phyloP scores from a whole-genome alignment of 2,888 invertebrate species.

The Laothoe populi region DNA sequence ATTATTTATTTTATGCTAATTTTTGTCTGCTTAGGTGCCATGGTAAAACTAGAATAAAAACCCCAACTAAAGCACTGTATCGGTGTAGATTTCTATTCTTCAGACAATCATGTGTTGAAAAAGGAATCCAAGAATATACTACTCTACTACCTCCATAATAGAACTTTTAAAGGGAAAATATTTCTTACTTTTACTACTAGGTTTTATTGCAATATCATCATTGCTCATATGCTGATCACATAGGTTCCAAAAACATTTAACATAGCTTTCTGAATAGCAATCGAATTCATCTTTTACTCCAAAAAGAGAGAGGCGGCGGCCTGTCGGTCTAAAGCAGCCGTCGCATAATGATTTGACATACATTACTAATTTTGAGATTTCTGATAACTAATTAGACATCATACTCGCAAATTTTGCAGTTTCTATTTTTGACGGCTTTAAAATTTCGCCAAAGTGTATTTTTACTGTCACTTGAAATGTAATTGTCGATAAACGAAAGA shows the following conservation, averaged over 20 bases:
- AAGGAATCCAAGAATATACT: background rate
- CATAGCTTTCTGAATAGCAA: constrained; percentile 68
- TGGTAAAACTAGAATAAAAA: too few relatives aligned
- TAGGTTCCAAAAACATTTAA: constrained; percentile 74
- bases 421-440: background rate
- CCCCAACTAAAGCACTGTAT: too few relatives aligned
- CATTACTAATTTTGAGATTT: constrained; percentile 40
- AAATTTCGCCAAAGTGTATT: background rate
- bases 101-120: too few relatives aligned
- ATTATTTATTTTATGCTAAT: too few relatives aligned
- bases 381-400: background rate
- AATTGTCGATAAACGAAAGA: too few relatives aligned
- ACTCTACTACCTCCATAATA: background rate
- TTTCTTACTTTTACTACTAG: constrained; percentile 3
- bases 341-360: constrained; percentile 51
- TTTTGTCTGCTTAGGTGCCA: too few relatives aligned
- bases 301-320: constrained; percentile 57
- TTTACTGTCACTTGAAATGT: too few relatives aligned
- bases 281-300: constrained; percentile 60
- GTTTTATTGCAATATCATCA: constrained; percentile 42
- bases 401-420: background rate
- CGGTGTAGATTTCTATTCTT: too few relatives aligned
- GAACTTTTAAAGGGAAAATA: background rate
- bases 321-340: constrained; percentile 56
- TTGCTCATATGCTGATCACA: constrained; percentile 65